Conservation (phyloP, 1,140 invertebrate genomes). For the Drosophila erecta region DNA sequence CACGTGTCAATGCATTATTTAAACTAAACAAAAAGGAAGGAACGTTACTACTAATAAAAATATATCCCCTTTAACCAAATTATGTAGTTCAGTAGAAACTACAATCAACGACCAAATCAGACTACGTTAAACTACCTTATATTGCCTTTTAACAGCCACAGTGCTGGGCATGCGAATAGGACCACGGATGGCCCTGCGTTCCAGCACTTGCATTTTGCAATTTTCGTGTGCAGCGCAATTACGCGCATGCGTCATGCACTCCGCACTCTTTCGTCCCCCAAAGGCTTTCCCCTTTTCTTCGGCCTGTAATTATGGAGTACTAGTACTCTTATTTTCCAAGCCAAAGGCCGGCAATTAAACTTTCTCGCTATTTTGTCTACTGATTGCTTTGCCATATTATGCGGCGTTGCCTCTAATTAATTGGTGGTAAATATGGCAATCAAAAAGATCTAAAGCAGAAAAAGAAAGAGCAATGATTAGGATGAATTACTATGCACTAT, state of each 20-base stretch:
- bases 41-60: too few relatives aligned
- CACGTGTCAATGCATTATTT: too few relatives aligned
- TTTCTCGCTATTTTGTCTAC: slow-evolving; percentile 72
- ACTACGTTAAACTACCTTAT: too few relatives aligned
- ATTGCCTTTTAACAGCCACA: slow-evolving; percentile 48
- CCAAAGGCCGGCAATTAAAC: slow-evolving; percentile 73
- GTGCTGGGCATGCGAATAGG: slow-evolving; percentile 59
- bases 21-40: too few relatives aligned
- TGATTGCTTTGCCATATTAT: slow-evolving; percentile 66
- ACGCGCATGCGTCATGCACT: slow-evolving; percentile 75
- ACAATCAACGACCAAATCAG: too few relatives aligned
- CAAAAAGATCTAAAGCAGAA: not conserved
- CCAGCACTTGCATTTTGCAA: slow-evolving; percentile 24
- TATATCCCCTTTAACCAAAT: too few relatives aligned
- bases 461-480: too few relatives aligned
- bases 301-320: slow-evolving; percentile 61
- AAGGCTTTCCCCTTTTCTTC: not conserved
- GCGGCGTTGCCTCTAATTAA: slow-evolving; percentile 67
- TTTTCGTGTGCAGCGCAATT: slow-evolving; percentile 64
- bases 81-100: too few relatives aligned
- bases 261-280: not conserved
- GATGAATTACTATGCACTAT: too few relatives aligned
- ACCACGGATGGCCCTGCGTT: slow-evolving; percentile 12
- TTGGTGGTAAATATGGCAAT: slow-evolving; percentile 3
- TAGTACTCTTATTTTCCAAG: slow-evolving; percentile 64